phyloP scores from a whole-genome alignment of 2,888 invertebrate genomes.

The Lasioglossum oenotherae region DNA sequence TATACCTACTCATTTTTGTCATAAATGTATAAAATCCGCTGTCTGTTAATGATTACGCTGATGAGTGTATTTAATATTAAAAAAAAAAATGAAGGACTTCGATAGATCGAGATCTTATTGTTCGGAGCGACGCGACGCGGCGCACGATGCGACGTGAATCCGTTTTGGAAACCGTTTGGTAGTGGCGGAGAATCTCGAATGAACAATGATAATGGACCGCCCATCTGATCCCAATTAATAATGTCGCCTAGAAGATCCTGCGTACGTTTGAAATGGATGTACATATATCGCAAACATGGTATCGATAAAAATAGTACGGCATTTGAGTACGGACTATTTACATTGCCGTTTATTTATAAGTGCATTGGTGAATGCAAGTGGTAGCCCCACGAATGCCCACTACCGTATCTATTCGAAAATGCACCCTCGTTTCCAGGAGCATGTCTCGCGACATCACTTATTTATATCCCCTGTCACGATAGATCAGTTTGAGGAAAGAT shows the following conservation, averaged over 20 bases:
- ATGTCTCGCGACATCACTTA: constrained; percentile 25
- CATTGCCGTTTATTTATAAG: constrained; percentile 83
- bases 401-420: constrained; percentile 52
- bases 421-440: constrained; percentile 45
- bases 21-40: no score
- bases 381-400: constrained; percentile 62
- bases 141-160: background rate
- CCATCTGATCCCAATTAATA: constrained; percentile 1
- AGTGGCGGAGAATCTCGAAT: background rate
- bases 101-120: constrained; percentile 30
- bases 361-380: constrained; percentile 76
- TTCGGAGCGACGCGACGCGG: background rate
- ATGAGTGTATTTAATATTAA: background rate
- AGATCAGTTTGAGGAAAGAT: background rate
- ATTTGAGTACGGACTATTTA: constrained; percentile 82
- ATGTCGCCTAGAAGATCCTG: constrained; percentile 10
- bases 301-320: constrained; percentile 82
- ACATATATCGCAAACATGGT: constrained; percentile 67
- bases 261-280: constrained; percentile 61
- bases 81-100: background rate
- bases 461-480: constrained; percentile 8
- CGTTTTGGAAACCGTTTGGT: constrained; percentile 5
- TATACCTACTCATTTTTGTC: no score
- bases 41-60: background rate
- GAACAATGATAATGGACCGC: constrained; percentile 12